Evolutionary conservation across 1,140 invertebrate genomes (phyloP).

Genomic region (Conopomorpha cramerella): DNA sequence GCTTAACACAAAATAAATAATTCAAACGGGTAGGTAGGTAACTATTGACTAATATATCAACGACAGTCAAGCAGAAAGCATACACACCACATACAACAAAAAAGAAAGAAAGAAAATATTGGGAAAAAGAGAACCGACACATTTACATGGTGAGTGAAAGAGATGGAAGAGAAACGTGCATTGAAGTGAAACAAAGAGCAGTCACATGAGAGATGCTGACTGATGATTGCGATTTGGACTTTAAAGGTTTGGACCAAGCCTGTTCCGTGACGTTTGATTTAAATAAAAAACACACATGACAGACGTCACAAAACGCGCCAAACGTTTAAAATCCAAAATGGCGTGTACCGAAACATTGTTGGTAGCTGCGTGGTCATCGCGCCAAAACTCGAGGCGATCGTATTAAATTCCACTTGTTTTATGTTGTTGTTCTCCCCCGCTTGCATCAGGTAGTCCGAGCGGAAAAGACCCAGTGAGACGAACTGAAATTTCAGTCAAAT

Average conservation of each 20-base stretch:
- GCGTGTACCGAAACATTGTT: slow-evolving; percentile 69
- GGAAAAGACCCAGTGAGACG: slow-evolving; percentile 66
- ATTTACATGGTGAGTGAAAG: slow-evolving; percentile 8
- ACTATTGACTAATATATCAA: too few species aligned
- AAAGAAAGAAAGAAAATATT: background rate
- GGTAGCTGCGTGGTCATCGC: slow-evolving; percentile 65
- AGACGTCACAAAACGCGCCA: too few species aligned
- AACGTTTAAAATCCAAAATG: too few species aligned
- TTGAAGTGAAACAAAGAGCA: slow-evolving; percentile 22
- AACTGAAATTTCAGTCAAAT: too few species aligned
- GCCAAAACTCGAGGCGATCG: slow-evolving; percentile 74
- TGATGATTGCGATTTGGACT: too few species aligned
- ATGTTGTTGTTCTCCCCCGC: slow-evolving; percentile 61
- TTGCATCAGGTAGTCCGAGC: slow-evolving; percentile 79
- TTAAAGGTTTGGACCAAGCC: too few species aligned
- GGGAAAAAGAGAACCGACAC: background rate
- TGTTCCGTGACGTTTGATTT: too few species aligned
- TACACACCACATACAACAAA: background rate
- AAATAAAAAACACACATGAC: too few species aligned
- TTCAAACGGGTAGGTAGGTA: too few species aligned
- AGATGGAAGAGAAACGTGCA: slow-evolving; percentile 38
- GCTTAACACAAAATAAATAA: slow-evolving; percentile 12
- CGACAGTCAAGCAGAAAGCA: background rate
- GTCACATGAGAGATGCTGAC: slow-evolving; percentile 58
- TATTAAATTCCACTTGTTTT: slow-evolving; percentile 80